These are phyloP conservation scores for Zygaena filipendulae DNA, from an alignment of 2,888 invertebrate species.

Conservation along the genomic window DNA sequence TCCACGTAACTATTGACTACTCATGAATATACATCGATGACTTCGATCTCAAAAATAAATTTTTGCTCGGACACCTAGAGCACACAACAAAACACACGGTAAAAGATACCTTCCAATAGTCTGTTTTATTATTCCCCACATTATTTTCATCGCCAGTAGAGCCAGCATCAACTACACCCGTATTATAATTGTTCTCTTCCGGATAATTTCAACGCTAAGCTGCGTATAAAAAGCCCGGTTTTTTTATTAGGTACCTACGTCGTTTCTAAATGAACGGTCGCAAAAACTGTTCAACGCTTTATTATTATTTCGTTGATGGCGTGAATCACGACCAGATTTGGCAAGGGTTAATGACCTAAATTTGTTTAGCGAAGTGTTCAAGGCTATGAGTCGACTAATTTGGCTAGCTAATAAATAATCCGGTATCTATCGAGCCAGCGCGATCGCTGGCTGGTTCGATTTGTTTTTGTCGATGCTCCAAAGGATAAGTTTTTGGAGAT, in stretches of 20 bases:
- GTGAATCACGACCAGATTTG: constrained; percentile 67
- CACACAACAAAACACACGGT: too few species aligned
- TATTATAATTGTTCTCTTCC: constrained; percentile 43
- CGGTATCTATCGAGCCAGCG: constrained; percentile 41
- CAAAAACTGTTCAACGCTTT: constrained; percentile 62
- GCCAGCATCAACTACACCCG: too few species aligned
- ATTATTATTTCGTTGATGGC: constrained; percentile 60
- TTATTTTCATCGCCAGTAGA: too few species aligned
- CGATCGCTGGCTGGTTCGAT: constrained; percentile 30
- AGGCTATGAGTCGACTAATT: constrained; percentile 56
- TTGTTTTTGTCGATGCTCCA: constrained; percentile 38
- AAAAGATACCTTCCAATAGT: too few species aligned
- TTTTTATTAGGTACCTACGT: constrained; percentile 35
- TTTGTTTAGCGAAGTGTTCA: constrained; percentile 61
- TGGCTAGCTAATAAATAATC: constrained; percentile 47
- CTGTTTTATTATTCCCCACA: too few species aligned
- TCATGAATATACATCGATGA: too few species aligned
- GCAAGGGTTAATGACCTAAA: constrained; percentile 66
- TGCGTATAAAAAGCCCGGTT: constrained; percentile 36
- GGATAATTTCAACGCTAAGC: constrained; percentile 34
- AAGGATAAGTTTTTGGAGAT: too few species aligned
- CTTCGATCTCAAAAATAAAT: too few species aligned
- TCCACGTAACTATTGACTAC: too few species aligned
- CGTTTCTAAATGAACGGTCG: constrained; percentile 43
- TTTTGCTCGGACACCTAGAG: too few species aligned